Conservation (phyloP, 2,797 vertebrate species). For the Oophaga sylvatica region DNA sequence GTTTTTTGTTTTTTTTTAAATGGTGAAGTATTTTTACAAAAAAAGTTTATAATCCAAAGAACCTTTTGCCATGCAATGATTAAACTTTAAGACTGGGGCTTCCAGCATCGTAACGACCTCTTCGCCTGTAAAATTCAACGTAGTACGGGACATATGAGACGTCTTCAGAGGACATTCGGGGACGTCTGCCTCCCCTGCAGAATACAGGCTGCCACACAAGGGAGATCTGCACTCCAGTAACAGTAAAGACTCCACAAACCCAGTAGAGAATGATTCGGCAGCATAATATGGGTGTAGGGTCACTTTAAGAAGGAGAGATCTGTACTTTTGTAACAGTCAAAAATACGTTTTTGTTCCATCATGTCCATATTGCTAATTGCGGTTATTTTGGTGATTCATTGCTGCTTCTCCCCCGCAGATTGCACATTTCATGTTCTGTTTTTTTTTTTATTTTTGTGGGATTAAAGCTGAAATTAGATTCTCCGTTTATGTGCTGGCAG, state of each 20-base stretch:
- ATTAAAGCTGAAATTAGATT: conserved; percentile 12
- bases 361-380: conserved; percentile 38
- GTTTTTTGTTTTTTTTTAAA: not conserved
- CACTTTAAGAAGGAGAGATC: not conserved
- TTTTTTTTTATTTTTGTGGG: not conserved
- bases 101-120: too few relatives aligned
- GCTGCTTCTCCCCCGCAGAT: not conserved
- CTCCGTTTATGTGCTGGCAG: not conserved
- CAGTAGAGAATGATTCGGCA: not conserved
- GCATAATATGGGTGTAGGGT: not conserved
- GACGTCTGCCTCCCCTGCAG: not conserved
- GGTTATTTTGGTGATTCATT: conserved; percentile 5
- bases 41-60: not conserved
- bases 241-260: too few relatives aligned
- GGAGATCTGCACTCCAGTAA: not conserved
- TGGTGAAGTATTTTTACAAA: not conserved
- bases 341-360: not conserved
- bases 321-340: not conserved
- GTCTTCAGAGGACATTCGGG: too few relatives aligned
- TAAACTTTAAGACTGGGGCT: too few relatives aligned
- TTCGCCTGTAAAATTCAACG: too few relatives aligned
- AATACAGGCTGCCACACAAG: not conserved
- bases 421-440: not conserved
- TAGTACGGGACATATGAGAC: too few relatives aligned
- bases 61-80: not conserved